Evolutionary conservation across 2,888 invertebrate species (phyloP).

Genomic region (Aporophyla lueneburgensis): DNA sequence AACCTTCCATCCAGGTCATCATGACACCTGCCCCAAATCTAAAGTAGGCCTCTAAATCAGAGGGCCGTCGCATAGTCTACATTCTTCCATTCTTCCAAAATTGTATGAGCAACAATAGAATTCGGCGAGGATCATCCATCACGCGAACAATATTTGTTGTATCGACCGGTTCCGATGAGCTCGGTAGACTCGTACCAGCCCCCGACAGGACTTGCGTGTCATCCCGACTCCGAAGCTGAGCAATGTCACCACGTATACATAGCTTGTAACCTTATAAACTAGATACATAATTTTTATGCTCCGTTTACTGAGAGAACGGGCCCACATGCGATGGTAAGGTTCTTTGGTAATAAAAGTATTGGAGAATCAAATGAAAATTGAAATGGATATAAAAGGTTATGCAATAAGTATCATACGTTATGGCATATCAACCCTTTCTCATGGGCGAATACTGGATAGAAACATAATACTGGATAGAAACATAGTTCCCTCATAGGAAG

Average conservation of each 20-base stretch:
- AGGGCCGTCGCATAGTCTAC: conserved; percentile 53
- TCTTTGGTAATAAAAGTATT: conserved; percentile 14
- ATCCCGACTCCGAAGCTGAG: conserved; percentile 65
- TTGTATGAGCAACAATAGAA: conserved; percentile 77
- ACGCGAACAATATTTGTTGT: conserved; percentile 85
- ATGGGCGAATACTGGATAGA: background rate
- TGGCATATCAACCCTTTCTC: background rate
- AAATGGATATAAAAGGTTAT: background rate
- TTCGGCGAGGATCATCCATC: conserved; percentile 83
- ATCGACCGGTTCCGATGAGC: conserved; percentile 82
- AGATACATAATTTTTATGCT: conserved; percentile 60
- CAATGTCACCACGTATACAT: conserved; percentile 64
- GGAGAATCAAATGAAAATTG: conserved; percentile 5
- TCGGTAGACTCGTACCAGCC: conserved; percentile 76
- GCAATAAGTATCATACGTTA: background rate
- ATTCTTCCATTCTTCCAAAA: conserved; percentile 63
- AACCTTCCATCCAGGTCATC: conserved; percentile 61
- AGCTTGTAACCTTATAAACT: conserved; percentile 63
- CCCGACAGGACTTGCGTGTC: conserved; percentile 75
- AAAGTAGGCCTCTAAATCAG: conserved; percentile 62
- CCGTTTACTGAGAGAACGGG: conserved; percentile 31
- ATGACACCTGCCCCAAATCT: conserved; percentile 53
- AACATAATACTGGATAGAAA: background rate
- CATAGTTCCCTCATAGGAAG: too few relatives aligned
- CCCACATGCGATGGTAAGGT: conserved; percentile 46